These are phyloP conservation scores for Himalopsyche phryganea DNA, from an alignment of 1,140 invertebrate genomes.

Conservation along the genomic window DNA sequence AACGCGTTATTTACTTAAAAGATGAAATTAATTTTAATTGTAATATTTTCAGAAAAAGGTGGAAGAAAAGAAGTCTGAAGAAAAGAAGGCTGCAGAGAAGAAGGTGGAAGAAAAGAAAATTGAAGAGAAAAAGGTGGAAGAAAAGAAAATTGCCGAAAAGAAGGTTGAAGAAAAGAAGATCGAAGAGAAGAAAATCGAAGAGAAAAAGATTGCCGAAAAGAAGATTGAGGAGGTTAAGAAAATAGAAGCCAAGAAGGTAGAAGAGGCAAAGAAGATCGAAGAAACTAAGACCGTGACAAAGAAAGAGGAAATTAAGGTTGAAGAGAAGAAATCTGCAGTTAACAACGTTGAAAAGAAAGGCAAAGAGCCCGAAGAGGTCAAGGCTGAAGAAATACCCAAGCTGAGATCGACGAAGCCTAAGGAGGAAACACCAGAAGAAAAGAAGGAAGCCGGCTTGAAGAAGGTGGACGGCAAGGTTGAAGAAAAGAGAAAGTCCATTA, in stretches of 20 bases:
- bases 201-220: slow-evolving; percentile 51
- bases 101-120: slow-evolving; percentile 41
- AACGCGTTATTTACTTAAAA: not conserved
- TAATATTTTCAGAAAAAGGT: slow-evolving; percentile 38
- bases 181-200: slow-evolving; percentile 47
- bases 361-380: slow-evolving; percentile 41
- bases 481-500: slow-evolving; percentile 49
- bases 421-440: slow-evolving; percentile 48
- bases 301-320: slow-evolving; percentile 37
- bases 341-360: slow-evolving; percentile 34
- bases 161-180: slow-evolving; percentile 44
- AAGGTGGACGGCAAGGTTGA: slow-evolving; percentile 41
- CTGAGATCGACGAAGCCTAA: slow-evolving; percentile 53
- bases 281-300: slow-evolving; percentile 33
- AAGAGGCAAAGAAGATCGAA: slow-evolving; percentile 43
- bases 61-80: slow-evolving; percentile 46
- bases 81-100: slow-evolving; percentile 42
- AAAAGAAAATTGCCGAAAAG: slow-evolving; percentile 47
- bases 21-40: slow-evolving; percentile 30
- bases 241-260: slow-evolving; percentile 47
- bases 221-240: slow-evolving; percentile 50
- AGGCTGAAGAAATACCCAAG: slow-evolving; percentile 55
- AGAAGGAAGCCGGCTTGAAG: slow-evolving; percentile 40
- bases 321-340: slow-evolving; percentile 35
- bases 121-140: slow-evolving; percentile 43